Conservation (phyloP, 2,113 vertebrate genomes). For the Urocitellus parryii region DNA sequence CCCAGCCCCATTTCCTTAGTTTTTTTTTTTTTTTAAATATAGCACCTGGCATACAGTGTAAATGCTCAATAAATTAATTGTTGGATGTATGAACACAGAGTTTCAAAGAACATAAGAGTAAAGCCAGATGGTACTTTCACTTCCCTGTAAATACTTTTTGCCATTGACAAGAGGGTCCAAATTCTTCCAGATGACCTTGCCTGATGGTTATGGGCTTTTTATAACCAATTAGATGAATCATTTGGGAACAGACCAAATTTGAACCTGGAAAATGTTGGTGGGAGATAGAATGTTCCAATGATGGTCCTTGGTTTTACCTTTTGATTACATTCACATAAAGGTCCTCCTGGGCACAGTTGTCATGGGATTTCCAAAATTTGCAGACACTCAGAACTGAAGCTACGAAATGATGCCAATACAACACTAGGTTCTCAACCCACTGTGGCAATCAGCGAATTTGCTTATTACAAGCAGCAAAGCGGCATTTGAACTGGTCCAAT, state of each 20-base stretch:
- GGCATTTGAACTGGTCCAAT: neutral
- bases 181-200: neutral
- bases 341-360: neutral
- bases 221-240: neutral
- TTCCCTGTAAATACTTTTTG: neutral
- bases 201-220: neutral
- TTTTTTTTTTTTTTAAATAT: neutral
- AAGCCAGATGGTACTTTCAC: neutral
- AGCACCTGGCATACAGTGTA: neutral
- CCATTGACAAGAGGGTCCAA: neutral
- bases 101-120: conserved; percentile 14
- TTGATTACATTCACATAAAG: neutral
- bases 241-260: conserved; percentile 35
- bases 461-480: neutral
- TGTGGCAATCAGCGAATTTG: neutral
- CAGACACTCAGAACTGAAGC: neutral
- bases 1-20: neutral
- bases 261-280: neutral
- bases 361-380: neutral
- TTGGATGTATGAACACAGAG: neutral
- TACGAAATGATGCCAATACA: neutral
- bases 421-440: neutral
- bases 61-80: neutral
- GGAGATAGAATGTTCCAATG: neutral
- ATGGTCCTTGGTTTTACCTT: neutral